phyloP scores from a whole-genome alignment of 2,797 vertebrate genomes.

The Amblyraja radiata region DNA sequence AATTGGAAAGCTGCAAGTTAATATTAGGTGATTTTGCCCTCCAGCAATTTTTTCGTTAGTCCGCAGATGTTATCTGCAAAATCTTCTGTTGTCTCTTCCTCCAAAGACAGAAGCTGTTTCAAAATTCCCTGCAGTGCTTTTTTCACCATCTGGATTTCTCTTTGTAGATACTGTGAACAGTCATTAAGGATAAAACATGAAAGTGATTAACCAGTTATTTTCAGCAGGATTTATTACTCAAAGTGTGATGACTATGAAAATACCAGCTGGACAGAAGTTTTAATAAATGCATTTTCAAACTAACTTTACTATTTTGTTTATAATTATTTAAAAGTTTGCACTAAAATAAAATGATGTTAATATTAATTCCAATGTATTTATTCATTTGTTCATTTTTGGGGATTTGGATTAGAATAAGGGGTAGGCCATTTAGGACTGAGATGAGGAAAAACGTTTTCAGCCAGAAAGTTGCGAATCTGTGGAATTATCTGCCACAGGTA shows the following conservation, averaged over 20 bases:
- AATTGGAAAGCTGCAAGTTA: constrained; percentile 46
- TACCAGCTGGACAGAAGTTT: constrained; percentile 64
- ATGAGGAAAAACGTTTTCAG: no score
- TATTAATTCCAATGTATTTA: neutral
- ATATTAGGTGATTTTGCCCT: constrained; percentile 45
- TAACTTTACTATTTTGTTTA: constrained; percentile 67
- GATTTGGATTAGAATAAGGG: no score
- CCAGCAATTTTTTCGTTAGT: constrained; percentile 49
- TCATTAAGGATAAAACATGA: constrained; percentile 66
- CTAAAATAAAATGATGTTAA: neutral
- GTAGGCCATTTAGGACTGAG: no score
- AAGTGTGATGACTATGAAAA: constrained; percentile 52
- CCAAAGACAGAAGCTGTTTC: constrained; percentile 63
- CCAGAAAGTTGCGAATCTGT: no score
- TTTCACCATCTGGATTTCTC: constrained; percentile 81
- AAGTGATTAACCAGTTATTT: constrained; percentile 55
- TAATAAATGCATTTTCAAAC: constrained; percentile 63
- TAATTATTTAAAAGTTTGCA: constrained; percentile 67
- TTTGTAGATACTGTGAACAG: constrained; percentile 67
- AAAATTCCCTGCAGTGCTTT: constrained; percentile 70
- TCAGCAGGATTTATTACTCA: constrained; percentile 52
- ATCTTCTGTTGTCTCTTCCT: constrained; percentile 59
- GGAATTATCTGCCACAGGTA: no score
- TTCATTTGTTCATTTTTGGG: no score
- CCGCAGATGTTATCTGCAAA: constrained; percentile 75